Percentiles rank a stretch among this genome's conserved stretches.
phyloP scores from a whole-genome alignment of 1,140 invertebrate species.

The Phymastichus coffea region DNA sequence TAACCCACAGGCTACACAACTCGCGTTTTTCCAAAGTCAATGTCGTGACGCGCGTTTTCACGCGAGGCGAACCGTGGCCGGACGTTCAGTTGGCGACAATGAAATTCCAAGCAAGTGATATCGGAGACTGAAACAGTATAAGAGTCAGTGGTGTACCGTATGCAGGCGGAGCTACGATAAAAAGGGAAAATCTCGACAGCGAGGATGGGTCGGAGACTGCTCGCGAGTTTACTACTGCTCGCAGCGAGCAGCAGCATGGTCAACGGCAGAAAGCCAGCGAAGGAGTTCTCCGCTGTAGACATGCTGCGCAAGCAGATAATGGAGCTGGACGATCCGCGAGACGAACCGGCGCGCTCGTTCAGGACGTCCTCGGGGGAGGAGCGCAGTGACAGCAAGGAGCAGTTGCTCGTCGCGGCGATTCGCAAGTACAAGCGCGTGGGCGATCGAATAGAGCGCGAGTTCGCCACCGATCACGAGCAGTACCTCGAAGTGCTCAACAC shows the following conservation, averaged over 20 bases:
- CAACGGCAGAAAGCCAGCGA: not conserved
- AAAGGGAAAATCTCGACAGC: too few relatives aligned
- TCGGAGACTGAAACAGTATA: too few relatives aligned
- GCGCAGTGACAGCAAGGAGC: not conserved
- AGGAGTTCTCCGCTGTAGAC: conserved; percentile 52
- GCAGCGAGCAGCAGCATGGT: not conserved
- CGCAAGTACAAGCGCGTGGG: conserved; percentile 59
- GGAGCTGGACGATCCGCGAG: not conserved
- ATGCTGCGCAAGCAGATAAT: conserved; percentile 60
- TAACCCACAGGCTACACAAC: too few relatives aligned
- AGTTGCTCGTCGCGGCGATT: conserved; percentile 55
- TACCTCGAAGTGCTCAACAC: conserved; percentile 50
- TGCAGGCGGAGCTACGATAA: too few relatives aligned
- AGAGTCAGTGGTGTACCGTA: too few relatives aligned
- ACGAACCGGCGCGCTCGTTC: not conserved
- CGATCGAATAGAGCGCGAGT: conserved; percentile 47
- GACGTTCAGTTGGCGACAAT: too few relatives aligned
- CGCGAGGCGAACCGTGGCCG: too few relatives aligned
- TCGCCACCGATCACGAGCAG: conserved; percentile 40
- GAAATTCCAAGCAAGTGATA: too few relatives aligned
- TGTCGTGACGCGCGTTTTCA: too few relatives aligned
- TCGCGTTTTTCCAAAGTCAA: too few relatives aligned
- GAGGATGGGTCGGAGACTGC: too few relatives aligned
- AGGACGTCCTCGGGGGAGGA: not conserved
- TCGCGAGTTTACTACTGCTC: not conserved